Conservation (phyloP, 2,113 vertebrate genomes). For the Rhegmatorhina hoffmannsi region DNA sequence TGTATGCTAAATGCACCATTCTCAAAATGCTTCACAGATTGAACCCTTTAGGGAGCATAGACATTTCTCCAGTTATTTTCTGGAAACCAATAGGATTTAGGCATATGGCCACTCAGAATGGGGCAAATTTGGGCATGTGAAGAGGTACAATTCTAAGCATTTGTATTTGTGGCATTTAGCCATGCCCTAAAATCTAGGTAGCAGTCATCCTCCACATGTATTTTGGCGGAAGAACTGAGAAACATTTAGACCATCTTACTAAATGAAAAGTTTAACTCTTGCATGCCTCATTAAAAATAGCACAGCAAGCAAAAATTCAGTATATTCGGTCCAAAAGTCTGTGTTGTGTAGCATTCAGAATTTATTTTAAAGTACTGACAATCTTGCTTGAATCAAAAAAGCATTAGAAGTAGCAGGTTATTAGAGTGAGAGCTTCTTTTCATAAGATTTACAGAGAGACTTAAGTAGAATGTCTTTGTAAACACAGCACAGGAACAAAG, state of each 20-base stretch:
- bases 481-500: not conserved
- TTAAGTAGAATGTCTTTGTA: not conserved
- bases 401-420: not conserved
- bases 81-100: not conserved
- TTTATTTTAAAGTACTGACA: not conserved
- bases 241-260: not conserved
- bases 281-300: not conserved
- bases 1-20: not conserved
- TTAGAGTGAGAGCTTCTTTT: not conserved
- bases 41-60: not conserved
- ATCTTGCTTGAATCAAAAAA: not conserved
- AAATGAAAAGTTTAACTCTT: not conserved
- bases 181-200: not conserved
- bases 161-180: not conserved
- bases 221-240: not conserved
- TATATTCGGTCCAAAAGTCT: not conserved
- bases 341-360: not conserved
- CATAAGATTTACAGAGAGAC: not conserved
- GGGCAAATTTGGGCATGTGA: not conserved
- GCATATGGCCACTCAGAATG: not conserved
- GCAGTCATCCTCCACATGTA: not conserved
- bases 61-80: not conserved
- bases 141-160: not conserved
- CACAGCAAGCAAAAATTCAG: not conserved
- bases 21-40: constrained; percentile 8